Base-by-base conservation (phyloP, 2,113 vertebrate genomes). In the Amphiprion percula region DNA sequence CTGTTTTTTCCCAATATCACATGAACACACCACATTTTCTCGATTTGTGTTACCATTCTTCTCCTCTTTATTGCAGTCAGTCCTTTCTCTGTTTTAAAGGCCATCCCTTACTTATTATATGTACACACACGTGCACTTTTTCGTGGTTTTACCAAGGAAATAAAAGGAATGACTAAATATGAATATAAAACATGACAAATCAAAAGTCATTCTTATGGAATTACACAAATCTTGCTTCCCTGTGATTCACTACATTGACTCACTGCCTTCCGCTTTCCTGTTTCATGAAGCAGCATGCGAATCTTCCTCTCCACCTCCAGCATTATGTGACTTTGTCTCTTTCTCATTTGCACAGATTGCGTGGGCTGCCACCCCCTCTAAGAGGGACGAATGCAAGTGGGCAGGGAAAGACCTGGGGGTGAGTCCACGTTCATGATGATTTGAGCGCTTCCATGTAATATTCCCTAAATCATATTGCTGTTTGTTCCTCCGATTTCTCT, bases 311-410 rank as follows among this genome's bases (percentile, higher is more conserved):
- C 44, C 64, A 50, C 73, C 56, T 56, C 54, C 66, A 56, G 17
- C 71, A 23, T 50, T 28, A 63, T 67, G 53, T 87, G 82, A 88
- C 86, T 80, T 56, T 74, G 65, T 82, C 59, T 66, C 24, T 72
- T 54, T 85, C 79, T 77, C 53, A 5, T 91, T 67, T 66, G 67
- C 84, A 73, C 93, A 99, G 98, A 98, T 99, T 90, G 94, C 95
- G 55, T 99, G 98, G 98, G 97, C 98, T 47, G 97, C 98, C 77
- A 97, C 97, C 83, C 96, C 96, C 72, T 97, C 96, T 30, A 97
- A 97, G 88, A 95, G 96, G 81, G 97, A 99, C 70, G 98, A 99
- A 86, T 99, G 97, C 94, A 99, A 98, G 90, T 99, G 98, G 97
- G 98, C 97, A 85, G 97, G 98, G 78, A 99, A 99, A 94, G 97